These are phyloP conservation scores for Eira barbara DNA, from an alignment of 2,113 vertebrate species.

Conservation along the genomic window DNA sequence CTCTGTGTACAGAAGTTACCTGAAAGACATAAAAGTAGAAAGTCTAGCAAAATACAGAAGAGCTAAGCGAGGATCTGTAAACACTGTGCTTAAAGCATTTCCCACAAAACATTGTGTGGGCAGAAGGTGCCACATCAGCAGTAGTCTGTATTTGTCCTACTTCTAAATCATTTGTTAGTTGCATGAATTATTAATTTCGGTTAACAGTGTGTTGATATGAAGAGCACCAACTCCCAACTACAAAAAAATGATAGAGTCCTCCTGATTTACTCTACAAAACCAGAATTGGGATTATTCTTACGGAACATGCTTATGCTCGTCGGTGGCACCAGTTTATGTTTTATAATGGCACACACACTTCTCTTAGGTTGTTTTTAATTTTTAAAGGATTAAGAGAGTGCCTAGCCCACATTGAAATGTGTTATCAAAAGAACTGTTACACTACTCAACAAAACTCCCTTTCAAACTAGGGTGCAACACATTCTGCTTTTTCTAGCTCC, in stretches of 20 bases:
- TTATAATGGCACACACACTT: not conserved
- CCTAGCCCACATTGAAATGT: not conserved
- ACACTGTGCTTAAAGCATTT: conserved; percentile 8
- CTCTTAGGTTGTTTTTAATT: not conserved
- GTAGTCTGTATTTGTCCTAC: not conserved
- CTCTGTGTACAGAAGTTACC: not conserved
- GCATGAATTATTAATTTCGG: conserved; percentile 59
- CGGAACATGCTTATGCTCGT: not conserved
- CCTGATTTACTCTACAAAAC: conserved; percentile 14
- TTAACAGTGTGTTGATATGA: conserved; percentile 25
- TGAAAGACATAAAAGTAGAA: not conserved
- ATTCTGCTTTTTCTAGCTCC: not conserved
- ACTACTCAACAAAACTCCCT: conserved; percentile 42
- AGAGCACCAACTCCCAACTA: not conserved
- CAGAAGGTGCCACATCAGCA: conserved; percentile 71
- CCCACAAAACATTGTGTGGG: conserved; percentile 44
- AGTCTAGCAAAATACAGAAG: conserved; percentile 4
- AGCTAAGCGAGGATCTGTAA: not conserved
- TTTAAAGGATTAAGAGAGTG: not conserved
- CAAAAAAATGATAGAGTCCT: not conserved
- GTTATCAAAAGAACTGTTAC: conserved; percentile 43
- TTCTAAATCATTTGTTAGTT: conserved; percentile 36
- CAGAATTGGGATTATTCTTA: not conserved
- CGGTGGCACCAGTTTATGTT: not conserved
- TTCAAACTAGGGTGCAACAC: not conserved